phyloP scores from a whole-genome alignment of 2,113 vertebrate genomes.

The Sapayoa aenigma region DNA sequence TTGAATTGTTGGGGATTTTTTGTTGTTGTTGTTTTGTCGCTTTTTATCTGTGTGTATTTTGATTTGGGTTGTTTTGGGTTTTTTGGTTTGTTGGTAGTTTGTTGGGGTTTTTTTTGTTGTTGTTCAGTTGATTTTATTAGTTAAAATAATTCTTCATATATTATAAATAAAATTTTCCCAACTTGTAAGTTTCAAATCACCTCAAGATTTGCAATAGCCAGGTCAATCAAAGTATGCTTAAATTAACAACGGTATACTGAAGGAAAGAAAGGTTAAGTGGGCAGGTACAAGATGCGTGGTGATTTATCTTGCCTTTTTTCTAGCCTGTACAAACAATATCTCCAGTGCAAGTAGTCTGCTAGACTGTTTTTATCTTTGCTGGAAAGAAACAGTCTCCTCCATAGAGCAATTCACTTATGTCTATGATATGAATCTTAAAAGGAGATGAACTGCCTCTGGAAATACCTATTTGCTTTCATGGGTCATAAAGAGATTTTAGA shows the following conservation, averaged over 20 bases:
- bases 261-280: not conserved
- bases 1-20: no score
- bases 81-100: no score
- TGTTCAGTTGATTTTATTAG: not conserved
- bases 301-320: not conserved
- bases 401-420: not conserved
- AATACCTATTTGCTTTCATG: not conserved
- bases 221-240: not conserved
- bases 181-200: not conserved
- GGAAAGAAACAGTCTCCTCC: not conserved
- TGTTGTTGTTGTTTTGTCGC: no score
- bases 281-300: not conserved
- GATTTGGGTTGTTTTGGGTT: no score
- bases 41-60: rapidly evolving
- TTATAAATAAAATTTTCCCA: not conserved
- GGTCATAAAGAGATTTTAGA: not conserved
- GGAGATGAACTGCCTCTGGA: not conserved
- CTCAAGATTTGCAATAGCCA: not conserved
- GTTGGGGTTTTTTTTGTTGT: not conserved
- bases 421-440: not conserved
- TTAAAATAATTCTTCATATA: not conserved
- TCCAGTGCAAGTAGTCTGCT: not conserved
- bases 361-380: not conserved
- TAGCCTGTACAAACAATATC: not conserved
- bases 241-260: not conserved